phyloP scores from a whole-genome alignment of 2,113 vertebrate species.

The Callorhinus ursinus region DNA sequence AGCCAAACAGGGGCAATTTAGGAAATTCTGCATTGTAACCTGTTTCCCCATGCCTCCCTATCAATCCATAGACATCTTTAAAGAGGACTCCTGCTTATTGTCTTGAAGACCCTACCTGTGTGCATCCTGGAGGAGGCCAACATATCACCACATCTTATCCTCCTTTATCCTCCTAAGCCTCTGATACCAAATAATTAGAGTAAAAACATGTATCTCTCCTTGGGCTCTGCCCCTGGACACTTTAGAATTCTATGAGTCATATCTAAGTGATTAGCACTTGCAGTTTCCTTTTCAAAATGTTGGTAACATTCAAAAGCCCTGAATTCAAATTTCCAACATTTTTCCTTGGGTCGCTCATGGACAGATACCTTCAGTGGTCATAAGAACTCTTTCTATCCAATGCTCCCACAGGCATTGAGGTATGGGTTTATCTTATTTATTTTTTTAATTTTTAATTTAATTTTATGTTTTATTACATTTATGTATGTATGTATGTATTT shows the following conservation, averaged over 20 bases:
- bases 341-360: background rate
- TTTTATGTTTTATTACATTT: no score
- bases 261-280: background rate
- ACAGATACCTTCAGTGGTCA: background rate
- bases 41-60: background rate
- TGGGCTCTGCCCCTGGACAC: background rate
- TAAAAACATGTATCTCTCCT: background rate
- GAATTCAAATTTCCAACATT: background rate
- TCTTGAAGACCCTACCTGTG: background rate
- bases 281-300: background rate
- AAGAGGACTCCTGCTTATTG: background rate
- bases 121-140: background rate
- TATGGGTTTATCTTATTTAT: background rate
- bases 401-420: background rate
- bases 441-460: background rate
- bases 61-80: background rate
- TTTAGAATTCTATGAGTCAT: background rate
- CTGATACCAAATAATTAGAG: background rate
- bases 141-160: no score
- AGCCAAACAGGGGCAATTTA: background rate
- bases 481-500: no score
- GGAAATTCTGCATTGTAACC: background rate
- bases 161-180: background rate
- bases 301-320: background rate
- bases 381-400: background rate